A percentile compares a stretch with the other conserved stretches of the same genome.
Evolutionary conservation across 2,888 invertebrate species (phyloP).

Genomic region (Parascotia fuliginaria): DNA sequence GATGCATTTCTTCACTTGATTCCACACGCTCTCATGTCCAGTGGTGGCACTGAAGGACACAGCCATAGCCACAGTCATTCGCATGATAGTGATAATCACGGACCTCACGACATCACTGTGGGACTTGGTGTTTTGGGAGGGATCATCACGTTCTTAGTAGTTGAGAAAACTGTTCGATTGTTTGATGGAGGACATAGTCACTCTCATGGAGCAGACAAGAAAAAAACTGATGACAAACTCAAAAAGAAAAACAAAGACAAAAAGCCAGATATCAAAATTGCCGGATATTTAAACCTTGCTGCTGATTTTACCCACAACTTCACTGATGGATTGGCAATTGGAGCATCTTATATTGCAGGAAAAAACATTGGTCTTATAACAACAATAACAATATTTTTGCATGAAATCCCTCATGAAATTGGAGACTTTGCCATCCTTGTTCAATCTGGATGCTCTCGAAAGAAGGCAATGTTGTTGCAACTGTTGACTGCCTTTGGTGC

Average conservation of each 20-base stretch:
- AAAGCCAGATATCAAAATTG: constrained; percentile 78
- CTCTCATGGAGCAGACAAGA: constrained; percentile 85
- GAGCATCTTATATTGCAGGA: constrained; percentile 98
- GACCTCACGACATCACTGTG: constrained; percentile 93
- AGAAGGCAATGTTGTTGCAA: constrained; percentile 97
- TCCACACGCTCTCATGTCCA: constrained; percentile 93
- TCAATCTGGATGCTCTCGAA: constrained; percentile 97
- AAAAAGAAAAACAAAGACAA: constrained; percentile 70
- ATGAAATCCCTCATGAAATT: constrained; percentile 99
- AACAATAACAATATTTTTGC: constrained; percentile 97
- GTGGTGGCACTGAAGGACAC: constrained; percentile 74
- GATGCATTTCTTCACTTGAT: constrained; percentile 99
- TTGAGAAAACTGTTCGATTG: constrained; percentile 96
- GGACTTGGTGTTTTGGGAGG: constrained; percentile 98
- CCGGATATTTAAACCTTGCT: constrained; percentile 97
- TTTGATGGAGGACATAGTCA: constrained; percentile 94
- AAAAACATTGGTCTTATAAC: constrained; percentile 95
- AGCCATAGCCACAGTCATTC: constrained; percentile 81
- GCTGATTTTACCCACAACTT: constrained; percentile 99
- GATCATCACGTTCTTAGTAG: constrained; percentile 95
- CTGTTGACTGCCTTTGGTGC: constrained; percentile 98
- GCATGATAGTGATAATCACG: constrained; percentile 78
- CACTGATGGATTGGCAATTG: constrained; percentile 99
- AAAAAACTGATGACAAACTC: constrained; percentile 71
- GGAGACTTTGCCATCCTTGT: constrained; percentile 99